Base-by-base conservation (phyloP, 1,140 invertebrate species). In the Chrysomallon squamiferum region DNA sequence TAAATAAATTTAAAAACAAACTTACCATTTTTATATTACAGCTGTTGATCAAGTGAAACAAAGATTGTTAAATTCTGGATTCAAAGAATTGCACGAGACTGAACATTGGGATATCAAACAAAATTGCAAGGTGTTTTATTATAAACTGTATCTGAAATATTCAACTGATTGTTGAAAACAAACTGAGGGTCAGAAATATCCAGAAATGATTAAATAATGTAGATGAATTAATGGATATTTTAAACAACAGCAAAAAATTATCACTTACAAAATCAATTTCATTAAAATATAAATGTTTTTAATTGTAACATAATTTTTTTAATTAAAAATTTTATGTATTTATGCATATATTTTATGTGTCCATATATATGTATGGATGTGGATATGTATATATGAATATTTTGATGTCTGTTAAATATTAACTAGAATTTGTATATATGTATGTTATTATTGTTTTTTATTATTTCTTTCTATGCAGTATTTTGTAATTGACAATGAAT, bases 41-140 rank as follows among this genome's bases (percentile, higher is more conserved):
- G 86, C 79, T 71, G 85, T 87, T n/a, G 79, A 86, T 66, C 82
- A 86, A 69, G 68, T 82, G 4, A 81, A 78, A 57, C 69, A 77
- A 25, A 65, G 68, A 25, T 71, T 87, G 35, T 32, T 81, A 18
- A 69, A 73, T 7, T 79, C 81, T 57, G 87, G 86, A 0, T 88
- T 87, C 68, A 73, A 69, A 27, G 86, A 88, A 66, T 60, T 88
- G 20, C 73, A 67, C 38, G 85, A 87, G 59, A 59, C 76, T 32
- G 85, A 86, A 3, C 43, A 71, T 27, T 88, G 87, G 87, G 66
- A 73, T 1, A 73, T 87, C 3, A 70, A 80, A 35, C 85, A 82
- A 22, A 64, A 73, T n/a, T 64, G 81, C n/a, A 87, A 87, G 79
- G 85, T 86, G 45, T 59, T 62, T 32, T 22, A 20, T 27, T 15